Evolutionary conservation across 2,888 invertebrate genomes (phyloP), one percentile per base, ranked within the genome.

Genomic region (Urechis unicinctus): DNA sequence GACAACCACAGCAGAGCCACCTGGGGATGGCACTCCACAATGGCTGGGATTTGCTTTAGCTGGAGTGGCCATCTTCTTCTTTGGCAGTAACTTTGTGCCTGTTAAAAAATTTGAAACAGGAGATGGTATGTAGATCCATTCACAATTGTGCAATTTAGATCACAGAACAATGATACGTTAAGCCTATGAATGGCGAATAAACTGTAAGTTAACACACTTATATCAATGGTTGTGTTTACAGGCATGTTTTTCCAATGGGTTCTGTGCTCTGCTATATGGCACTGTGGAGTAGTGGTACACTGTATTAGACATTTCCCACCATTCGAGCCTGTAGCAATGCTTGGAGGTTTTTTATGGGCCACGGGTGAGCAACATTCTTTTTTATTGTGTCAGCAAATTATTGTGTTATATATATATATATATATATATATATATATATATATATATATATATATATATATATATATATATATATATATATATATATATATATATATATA

Each of bases 201-300:
- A n/a, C n/a, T n/a, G n/a, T n/a, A n/a, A n/a, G n/a, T n/a, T n/a
- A n/a, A n/a, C n/a, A n/a, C n/a, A n/a, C n/a, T n/a, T n/a, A n/a
- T n/a, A n/a, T n/a, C n/a, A n/a, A n/a, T 30, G 6, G 30, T 46
- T 46, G 21, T 30, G 5, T 43, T 54, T 68, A 3, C 64, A 80
- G 80, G 81, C 6, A 70, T 81, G 65, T 80, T 81, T 64, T 80
- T 80, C 64, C 81, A 82, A 65, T 80, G 78, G 78, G 63, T 81
- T 41, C 66, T 80, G 61, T 76, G 79, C 55, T 66, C 67, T 41
- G 77, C 75, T 22, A 75, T 80, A 41, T 75, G 79, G 61, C 45
- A 70, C 44, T 66, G 71, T 29, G 81, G 80, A 17, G 62, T 77
- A 21, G 62, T 74, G n/a, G 68, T 78, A 1, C 73, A 78, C 59